phyloP scores from a whole-genome alignment of 2,797 vertebrate species.

The Thripadectes ignobilis region DNA sequence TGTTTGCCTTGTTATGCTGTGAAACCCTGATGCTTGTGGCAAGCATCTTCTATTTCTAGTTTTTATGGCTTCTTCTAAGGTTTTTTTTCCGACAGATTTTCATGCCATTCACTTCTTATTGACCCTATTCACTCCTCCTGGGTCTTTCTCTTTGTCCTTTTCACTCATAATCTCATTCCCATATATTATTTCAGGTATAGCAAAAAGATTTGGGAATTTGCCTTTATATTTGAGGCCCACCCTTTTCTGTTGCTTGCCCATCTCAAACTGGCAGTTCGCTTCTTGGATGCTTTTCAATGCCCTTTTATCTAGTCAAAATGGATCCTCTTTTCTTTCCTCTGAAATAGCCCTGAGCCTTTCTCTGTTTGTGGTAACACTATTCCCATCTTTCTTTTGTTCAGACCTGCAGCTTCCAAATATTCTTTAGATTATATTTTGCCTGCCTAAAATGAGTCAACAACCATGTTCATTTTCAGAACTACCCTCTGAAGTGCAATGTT shows the following conservation, averaged over 20 bases:
- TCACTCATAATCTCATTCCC: neutral
- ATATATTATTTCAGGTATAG: neutral
- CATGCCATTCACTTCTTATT: neutral
- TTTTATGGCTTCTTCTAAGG: neutral
- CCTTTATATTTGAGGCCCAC: neutral
- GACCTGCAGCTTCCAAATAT: neutral
- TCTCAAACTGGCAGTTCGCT: neutral
- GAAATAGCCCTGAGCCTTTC: neutral
- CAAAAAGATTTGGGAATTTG: neutral
- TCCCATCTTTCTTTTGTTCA: slow-evolving; percentile 24
- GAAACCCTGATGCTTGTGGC: neutral
- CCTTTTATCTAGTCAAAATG: neutral
- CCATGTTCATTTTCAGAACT: slow-evolving; percentile 21
- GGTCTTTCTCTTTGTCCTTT: neutral
- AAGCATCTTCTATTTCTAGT: neutral
- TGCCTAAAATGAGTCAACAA: neutral
- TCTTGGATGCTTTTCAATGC: neutral
- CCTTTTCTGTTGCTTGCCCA: neutral
- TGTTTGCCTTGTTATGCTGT: neutral
- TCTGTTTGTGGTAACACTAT: neutral
- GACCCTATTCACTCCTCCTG: neutral
- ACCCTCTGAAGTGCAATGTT: slow-evolving; percentile 35
- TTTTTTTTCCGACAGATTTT: neutral
- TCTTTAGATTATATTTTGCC: neutral
- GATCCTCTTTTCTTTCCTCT: neutral